Evolutionary conservation across 2,113 vertebrate genomes (phyloP), one percentile per base, ranked within the genome.

Genomic region (Psilopsiagon aurifrons): DNA sequence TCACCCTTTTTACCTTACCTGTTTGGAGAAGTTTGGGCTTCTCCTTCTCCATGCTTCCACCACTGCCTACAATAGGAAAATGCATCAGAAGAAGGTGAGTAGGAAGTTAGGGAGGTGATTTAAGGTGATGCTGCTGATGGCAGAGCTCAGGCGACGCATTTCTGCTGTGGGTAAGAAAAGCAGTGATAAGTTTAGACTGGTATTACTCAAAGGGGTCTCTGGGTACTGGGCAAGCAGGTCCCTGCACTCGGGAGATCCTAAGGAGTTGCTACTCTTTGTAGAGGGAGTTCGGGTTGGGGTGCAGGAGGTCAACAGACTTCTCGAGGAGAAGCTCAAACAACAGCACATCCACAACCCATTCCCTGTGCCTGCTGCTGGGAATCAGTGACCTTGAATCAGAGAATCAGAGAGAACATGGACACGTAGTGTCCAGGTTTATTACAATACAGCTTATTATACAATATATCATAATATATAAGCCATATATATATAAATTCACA

Each of bases 101-200:
- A 69, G 59, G 63, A 73, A 80, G 31, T 43, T 8, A 9, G 43
- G 47, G 68, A 49, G 17, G 3, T 69, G 77, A 5, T 31, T 64
- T 37, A 55, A 52, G 22, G 68, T 22, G 31, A 31, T 24, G 67
- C 17, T 93, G 60, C 66, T 31, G 17, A 39, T 37, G 60, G 41
- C 63, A 76, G 16, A 57, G 13, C 46, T 71, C 23, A 28, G 4
- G 8, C 0, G 3, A 1, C 0, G 17, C 3, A 2, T 3, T 57
- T 71, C 37, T 55, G 49, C 44, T 43, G 35, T 1, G 8, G 60
- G 68, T 3, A 29, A 41, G 43, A 80, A 80, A 68, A 64, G 33
- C 62, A 67, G 70, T 0, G 2, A 17, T 31, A 37, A 39, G 28
- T 35, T 81, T 27, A 59, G 16, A 6, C 62, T 52, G 55, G 11